Conservation (phyloP, 2,888 invertebrate genomes). For the Pollenia angustigena region DNA sequence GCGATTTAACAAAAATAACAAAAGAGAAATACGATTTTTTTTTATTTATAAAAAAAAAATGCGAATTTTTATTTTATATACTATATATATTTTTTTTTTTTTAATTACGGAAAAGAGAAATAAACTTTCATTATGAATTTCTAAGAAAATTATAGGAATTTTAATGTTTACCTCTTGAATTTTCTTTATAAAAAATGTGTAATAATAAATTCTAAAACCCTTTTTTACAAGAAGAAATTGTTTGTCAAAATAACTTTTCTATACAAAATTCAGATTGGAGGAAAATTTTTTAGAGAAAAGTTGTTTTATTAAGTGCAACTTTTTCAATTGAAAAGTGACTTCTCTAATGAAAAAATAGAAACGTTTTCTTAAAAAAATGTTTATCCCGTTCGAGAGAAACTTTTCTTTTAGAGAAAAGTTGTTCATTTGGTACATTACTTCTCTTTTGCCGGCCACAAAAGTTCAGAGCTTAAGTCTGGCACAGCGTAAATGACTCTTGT, state of each 20-base stretch:
- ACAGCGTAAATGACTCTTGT: no score
- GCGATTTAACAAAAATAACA: conserved; percentile 49
- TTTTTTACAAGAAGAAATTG: no score
- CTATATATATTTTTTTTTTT: not conserved
- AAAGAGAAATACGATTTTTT: conserved; percentile 41
- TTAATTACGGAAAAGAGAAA: not conserved
- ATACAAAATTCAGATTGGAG: not conserved
- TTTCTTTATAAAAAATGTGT: no score
- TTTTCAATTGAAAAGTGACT: not conserved
- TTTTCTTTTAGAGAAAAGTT: not conserved
- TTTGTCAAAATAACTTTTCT: not conserved
- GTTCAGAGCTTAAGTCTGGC: no score
- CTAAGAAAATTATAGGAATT: not conserved
- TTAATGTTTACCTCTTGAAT: not conserved
- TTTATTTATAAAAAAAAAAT: conserved; percentile 35
- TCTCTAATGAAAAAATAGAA: not conserved
- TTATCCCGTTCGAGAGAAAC: no score
- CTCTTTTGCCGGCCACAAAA: no score
- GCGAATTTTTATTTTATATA: conserved; percentile 16
- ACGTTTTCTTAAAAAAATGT: not conserved
- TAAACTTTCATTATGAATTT: not conserved
- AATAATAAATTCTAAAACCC: no score
- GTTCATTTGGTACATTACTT: not conserved
- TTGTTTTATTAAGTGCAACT: not conserved
- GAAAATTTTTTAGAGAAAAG: not conserved